Base-by-base conservation (phyloP, 2,113 vertebrate genomes). In the Myotis yumanensis region DNA sequence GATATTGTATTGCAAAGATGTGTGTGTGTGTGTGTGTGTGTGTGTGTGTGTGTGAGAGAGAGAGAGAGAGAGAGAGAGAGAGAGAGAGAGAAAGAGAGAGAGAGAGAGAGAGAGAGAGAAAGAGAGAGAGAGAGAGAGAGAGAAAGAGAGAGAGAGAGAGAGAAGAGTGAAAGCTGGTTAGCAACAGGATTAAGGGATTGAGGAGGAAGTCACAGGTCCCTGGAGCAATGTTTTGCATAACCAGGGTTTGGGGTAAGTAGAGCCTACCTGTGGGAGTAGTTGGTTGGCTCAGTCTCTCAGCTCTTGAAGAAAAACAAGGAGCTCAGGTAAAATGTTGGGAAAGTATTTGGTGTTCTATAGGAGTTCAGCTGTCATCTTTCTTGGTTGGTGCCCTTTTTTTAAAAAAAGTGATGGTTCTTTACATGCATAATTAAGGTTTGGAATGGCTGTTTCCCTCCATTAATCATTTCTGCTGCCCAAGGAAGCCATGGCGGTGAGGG, bases 351-450 rank as follows among this genome's bases (percentile, higher is more conserved):
- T 68, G n/a, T 93, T 95, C 52, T 88, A 90, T 1, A 71, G 54
- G 35, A 95, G 43, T 88, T 87, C 80, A 72, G 81, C 4, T 81
- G 59, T 85, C n/a, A 90, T 92, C 72, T 88, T 95, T 87, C 32
- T 77, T 76, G 40, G 51, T 32, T 91, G 54, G 17, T 87, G 71
- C 73, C 64, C 86, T 96, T 95, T 64, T 64, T 5, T 37, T 4
- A 91, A 92, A 95, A 95, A 91, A 92, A 77, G 71, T 52, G 11
- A 82, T 95, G 40, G 54, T 52, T 82, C 72, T 76, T 76, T 66
- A 43, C 0, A 1, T 75, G 48, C 35, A 93, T 94, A 93, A 96
- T 96, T 95, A 93, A 97, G 90, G 28, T 88, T 95, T 84, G 23
- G 28, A 95, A 68, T 57, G 30, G 43, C 90, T 87, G 11, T 71